phyloP scores from a whole-genome alignment of 2,888 invertebrate species.

The Leptothorax acervorum region DNA sequence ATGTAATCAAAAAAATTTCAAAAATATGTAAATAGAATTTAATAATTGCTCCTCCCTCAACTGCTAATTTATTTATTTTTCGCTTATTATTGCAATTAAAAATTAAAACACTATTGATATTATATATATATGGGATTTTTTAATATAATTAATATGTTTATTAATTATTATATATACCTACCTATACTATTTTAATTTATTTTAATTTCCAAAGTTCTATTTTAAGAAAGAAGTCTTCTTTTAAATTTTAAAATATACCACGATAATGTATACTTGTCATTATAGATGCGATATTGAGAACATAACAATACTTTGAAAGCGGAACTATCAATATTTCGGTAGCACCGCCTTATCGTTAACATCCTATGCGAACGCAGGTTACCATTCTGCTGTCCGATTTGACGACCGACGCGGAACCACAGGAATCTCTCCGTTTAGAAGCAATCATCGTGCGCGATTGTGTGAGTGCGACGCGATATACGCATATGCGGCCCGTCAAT shows the following conservation, averaged over 20 bases:
- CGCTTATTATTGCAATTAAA: neutral
- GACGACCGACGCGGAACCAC: slow-evolving; percentile 33
- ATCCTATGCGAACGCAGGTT: slow-evolving; percentile 18
- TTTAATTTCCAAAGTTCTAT: neutral
- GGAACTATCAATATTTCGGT: slow-evolving; percentile 19
- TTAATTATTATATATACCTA: neutral
- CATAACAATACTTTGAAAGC: slow-evolving; percentile 6
- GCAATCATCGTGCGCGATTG: slow-evolving; percentile 15
- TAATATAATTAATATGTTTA: neutral
- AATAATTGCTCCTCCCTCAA: too few relatives aligned
- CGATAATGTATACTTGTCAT: neutral
- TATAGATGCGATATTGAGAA: neutral
- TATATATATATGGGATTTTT: neutral
- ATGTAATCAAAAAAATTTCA: neutral
- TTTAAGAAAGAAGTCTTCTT: neutral
- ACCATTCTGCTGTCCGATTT: slow-evolving; percentile 42
- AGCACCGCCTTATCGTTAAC: slow-evolving; percentile 10
- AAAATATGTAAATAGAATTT: neutral
- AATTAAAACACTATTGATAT: neutral
- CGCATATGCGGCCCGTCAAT: neutral
- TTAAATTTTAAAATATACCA: neutral
- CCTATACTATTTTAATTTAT: neutral
- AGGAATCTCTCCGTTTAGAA: slow-evolving; percentile 38
- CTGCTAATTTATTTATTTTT: neutral
- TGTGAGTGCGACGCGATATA: neutral